A percentile compares a stretch with the other conserved stretches of the same genome.
These are phyloP conservation scores for Papilio polytes DNA, from an alignment of 1,140 invertebrate genomes.

Conservation along the genomic window DNA sequence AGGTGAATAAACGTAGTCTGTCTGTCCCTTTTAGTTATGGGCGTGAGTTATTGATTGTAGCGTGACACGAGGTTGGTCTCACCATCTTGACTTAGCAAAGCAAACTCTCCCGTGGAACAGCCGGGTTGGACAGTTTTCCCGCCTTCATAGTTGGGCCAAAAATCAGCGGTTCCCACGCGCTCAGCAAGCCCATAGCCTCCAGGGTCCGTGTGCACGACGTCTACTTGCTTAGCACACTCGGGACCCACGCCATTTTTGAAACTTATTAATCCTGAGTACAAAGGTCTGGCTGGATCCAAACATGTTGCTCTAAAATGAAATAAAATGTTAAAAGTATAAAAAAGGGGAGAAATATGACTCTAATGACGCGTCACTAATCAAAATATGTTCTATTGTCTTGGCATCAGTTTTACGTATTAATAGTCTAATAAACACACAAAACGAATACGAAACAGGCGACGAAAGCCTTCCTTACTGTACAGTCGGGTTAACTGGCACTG, in stretches of 20 bases:
- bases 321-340: neutral
- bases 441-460: too few species aligned
- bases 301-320: conserved; percentile 46
- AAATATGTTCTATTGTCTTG: neutral
- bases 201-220: conserved; percentile 67
- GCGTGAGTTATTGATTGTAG: too few species aligned
- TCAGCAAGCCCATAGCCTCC: conserved; percentile 62
- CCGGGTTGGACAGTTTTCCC: conserved; percentile 84
- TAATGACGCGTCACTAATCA: neutral
- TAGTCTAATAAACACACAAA: too few species aligned
- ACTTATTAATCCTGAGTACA: conserved; percentile 39
- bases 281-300: conserved; percentile 51
- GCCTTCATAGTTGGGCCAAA: conserved; percentile 84
- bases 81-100: conserved; percentile 1
- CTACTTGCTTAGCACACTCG: conserved; percentile 67
- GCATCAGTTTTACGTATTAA: neutral
- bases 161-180: conserved; percentile 82
- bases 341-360: neutral
- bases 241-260: neutral
- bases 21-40: too few species aligned
- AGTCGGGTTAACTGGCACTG: too few species aligned
- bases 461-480: too few species aligned
- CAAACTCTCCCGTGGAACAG: conserved; percentile 60
- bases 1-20: too few species aligned
- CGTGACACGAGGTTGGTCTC: neutral